These are phyloP conservation scores for Psephotus haematonotus DNA, from an alignment of 2,113 vertebrate genomes.

Conservation along the genomic window DNA sequence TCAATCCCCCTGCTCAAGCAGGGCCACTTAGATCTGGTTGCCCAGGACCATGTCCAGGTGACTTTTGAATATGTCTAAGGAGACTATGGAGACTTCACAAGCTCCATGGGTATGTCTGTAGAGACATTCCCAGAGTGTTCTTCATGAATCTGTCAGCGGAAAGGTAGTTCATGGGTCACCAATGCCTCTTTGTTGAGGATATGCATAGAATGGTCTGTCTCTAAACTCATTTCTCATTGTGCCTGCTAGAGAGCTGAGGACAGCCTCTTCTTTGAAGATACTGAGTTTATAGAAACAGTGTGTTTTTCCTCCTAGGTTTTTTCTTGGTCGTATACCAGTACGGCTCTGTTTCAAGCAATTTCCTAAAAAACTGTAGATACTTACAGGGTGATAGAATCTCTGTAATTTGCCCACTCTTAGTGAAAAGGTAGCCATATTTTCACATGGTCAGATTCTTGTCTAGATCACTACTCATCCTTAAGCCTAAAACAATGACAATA, in stretches of 20 bases:
- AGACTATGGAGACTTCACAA: background rate
- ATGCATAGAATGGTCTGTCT: background rate
- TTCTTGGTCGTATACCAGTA: background rate
- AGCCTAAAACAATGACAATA: background rate
- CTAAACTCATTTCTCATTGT: background rate
- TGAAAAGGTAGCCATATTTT: background rate
- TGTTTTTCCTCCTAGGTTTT: background rate
- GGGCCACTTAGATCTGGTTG: background rate
- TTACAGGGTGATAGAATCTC: background rate
- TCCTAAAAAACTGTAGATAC: background rate
- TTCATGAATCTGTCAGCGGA: background rate
- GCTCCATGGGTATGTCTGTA: background rate
- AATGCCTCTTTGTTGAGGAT: background rate
- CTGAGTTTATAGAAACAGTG: background rate
- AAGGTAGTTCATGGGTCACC: background rate
- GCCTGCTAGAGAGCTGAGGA: background rate
- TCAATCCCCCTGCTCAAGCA: background rate
- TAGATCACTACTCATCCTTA: background rate
- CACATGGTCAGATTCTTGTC: background rate
- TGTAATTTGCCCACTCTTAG: background rate
- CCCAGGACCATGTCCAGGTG: background rate
- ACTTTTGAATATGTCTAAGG: background rate
- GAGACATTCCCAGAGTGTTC: background rate
- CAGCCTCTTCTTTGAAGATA: background rate
- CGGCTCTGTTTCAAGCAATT: background rate